Base-by-base conservation (phyloP, 2,888 invertebrate species). In the Therioaphis trifolii region DNA sequence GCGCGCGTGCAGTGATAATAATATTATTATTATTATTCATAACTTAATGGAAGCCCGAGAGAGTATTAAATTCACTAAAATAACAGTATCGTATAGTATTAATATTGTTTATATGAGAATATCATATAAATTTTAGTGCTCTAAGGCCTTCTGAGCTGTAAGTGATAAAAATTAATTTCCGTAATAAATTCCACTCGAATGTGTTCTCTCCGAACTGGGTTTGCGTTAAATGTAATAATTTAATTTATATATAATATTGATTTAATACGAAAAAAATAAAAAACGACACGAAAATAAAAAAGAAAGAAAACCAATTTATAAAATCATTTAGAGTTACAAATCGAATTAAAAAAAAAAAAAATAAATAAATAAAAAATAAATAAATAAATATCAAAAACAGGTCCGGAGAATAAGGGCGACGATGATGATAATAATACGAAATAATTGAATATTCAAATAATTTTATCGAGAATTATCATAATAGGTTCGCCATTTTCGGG, bases 91-190 rank as follows among this genome's bases (percentile, higher is more conserved):
- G 66, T 9, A 7, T 7, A 27, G 78, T 55, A 78, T 78, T 78
- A 78, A 68, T 78, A 55, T 69, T 69, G 68, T 78, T 69, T 78
- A 69, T 78, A 43, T 43, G 68, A 24, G 43, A 78, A 78, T 55
- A n/a, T n/a, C n/a, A n/a, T n/a, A 78, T 78, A 43, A 78, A 78
- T 78, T 43, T 40, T 69, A 40, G 55, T 27, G 68, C 27, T 55
- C 55, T 27, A n/a, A 43, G 55, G 27, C 35, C 52, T 66, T 77
- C 52, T 3, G 55, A 24, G 68, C 55, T 24, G 40, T 55, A 43
- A 78, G 78, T 55, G 78, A 78, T 78, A 78, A 78, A 78, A 78
- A 78, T 69, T 69, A 78, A 78, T 78, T 69, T 69, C 78, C 69
- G 69, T 55, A 78, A 78, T 78, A 69, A 69, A 78, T 43, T 69